phyloP scores from a whole-genome alignment of 92 coral and sea anemone genomes.

The Ricordea florida region DNA sequence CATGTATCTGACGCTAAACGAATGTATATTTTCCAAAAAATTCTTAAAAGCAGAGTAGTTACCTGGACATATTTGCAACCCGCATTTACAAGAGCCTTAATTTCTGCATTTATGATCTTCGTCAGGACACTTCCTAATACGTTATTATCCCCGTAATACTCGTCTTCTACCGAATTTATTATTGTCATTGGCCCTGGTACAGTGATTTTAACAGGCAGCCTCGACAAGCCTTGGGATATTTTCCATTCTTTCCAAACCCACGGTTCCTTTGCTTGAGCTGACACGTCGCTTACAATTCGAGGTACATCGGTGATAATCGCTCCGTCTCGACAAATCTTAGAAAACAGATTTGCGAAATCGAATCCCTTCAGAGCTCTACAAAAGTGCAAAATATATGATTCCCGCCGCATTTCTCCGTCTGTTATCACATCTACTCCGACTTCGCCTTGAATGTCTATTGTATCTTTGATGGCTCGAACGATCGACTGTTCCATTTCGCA shows the following conservation, averaged over 20 bases:
- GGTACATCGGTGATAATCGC: slow-evolving; percentile 71
- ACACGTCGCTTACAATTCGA: slow-evolving; percentile 58
- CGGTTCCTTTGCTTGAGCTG: slow-evolving; percentile 44
- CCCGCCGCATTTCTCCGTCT: slow-evolving; percentile 87
- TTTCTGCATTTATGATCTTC: slow-evolving; percentile 64
- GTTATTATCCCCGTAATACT: slow-evolving; percentile 61
- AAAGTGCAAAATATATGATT: slow-evolving; percentile 75
- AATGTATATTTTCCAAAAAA: too few relatives aligned
- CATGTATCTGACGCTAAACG: too few relatives aligned
- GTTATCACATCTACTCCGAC: slow-evolving; percentile 83
- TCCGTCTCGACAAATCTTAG: slow-evolving; percentile 67
- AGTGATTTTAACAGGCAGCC: slow-evolving; percentile 71
- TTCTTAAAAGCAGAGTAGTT: background rate
- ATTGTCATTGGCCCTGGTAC: slow-evolving; percentile 90
- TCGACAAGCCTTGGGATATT: slow-evolving; percentile 58
- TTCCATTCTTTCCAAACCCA: slow-evolving; percentile 82
- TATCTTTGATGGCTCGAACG: slow-evolving; percentile 64
- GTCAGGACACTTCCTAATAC: slow-evolving; percentile 57
- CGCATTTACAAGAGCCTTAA: slow-evolving; percentile 62
- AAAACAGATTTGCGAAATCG: slow-evolving; percentile 66
- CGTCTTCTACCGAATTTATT: slow-evolving; percentile 66
- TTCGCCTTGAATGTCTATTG: slow-evolving; percentile 51
- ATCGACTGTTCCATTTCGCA: slow-evolving; percentile 41
- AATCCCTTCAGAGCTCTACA: slow-evolving; percentile 82
- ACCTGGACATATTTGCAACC: slow-evolving; percentile 92